phyloP scores from a whole-genome alignment of 2,797 vertebrate species.

The Thamnophis elegans region DNA sequence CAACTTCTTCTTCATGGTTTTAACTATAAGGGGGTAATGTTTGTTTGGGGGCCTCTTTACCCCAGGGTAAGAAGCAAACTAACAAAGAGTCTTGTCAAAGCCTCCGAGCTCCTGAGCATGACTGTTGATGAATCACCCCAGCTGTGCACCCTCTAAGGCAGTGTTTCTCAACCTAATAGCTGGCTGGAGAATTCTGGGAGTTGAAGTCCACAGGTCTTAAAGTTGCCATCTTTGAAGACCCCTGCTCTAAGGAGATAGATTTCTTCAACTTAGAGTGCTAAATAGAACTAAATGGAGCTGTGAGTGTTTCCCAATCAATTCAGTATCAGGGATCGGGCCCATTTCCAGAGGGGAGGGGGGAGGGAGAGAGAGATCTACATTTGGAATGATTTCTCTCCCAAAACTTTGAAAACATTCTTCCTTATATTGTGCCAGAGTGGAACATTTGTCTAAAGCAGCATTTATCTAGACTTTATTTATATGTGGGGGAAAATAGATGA shows the following conservation, averaged over 20 bases:
- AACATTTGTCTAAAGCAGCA: not conserved
- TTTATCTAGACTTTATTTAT: not conserved
- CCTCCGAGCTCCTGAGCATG: not conserved
- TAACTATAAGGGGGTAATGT: not conserved
- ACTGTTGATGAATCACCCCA: not conserved
- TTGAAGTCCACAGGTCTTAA: not conserved
- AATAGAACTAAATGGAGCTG: not conserved
- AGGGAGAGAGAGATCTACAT: not conserved
- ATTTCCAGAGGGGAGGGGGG: not conserved
- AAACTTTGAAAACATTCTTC: not conserved
- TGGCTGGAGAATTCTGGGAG: not conserved
- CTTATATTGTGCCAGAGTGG: not conserved
- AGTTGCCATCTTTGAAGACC: not conserved
- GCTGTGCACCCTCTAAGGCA: not conserved
- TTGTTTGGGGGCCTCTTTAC: not conserved
- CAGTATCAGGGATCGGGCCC: not conserved
- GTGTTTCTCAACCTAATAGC: not conserved
- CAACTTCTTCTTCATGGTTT: not conserved
- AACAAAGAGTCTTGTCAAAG: not conserved
- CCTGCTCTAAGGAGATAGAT: not conserved
- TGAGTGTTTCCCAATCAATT: not conserved
- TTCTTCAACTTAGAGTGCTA: not conserved
- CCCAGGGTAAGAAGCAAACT: not conserved
- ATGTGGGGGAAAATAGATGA: not conserved
- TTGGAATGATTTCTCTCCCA: not conserved